Percentiles rank a stretch among this genome's conserved stretches.
phyloP scores from a whole-genome alignment of 2,797 vertebrate genomes.

The Fistularia commersonii region DNA sequence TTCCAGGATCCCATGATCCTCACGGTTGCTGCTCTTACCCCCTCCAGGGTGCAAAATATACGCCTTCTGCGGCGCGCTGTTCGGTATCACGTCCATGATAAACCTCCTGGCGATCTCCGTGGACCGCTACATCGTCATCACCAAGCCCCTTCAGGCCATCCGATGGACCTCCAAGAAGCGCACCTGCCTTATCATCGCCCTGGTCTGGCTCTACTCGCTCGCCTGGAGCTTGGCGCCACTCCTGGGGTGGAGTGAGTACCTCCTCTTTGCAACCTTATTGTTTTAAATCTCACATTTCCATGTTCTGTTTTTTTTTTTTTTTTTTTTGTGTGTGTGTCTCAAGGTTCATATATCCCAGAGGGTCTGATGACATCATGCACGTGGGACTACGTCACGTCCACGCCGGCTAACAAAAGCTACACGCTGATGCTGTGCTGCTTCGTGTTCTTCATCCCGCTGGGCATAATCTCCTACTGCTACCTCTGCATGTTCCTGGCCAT shows the following conservation, averaged over 20 bases:
- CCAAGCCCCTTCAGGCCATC: constrained; percentile 84
- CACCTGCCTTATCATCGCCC: constrained; percentile 75
- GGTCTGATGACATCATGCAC: constrained; percentile 82
- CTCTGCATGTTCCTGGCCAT: constrained; percentile 77
- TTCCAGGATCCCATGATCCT: too few species aligned
- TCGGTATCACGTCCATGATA: constrained; percentile 94
- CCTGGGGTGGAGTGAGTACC: constrained; percentile 89
- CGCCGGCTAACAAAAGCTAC: constrained; percentile 75
- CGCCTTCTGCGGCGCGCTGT: constrained; percentile 92
- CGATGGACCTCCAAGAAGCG: constrained; percentile 80
- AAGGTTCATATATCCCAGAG: constrained; percentile 81
- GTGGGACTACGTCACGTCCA: constrained; percentile 78
- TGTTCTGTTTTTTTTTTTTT: not conserved
- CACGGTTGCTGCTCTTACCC: not conserved
- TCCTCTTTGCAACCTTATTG: not conserved
- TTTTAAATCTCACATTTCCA: not conserved
- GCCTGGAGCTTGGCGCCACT: constrained; percentile 93
- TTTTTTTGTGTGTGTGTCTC: too few species aligned
- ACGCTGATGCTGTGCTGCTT: constrained; percentile 82
- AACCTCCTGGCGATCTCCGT: constrained; percentile 88
- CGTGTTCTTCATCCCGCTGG: constrained; percentile 78
- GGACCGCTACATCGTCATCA: constrained; percentile 93
- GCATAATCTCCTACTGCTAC: constrained; percentile 76
- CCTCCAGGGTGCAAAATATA: constrained; percentile 84
- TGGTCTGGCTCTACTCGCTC: constrained; percentile 89